Percentiles rank a stretch among this genome's conserved stretches.
These are phyloP conservation scores for Achatina immaculata DNA, from an alignment of 1,140 invertebrate species.

Conservation along the genomic window DNA sequence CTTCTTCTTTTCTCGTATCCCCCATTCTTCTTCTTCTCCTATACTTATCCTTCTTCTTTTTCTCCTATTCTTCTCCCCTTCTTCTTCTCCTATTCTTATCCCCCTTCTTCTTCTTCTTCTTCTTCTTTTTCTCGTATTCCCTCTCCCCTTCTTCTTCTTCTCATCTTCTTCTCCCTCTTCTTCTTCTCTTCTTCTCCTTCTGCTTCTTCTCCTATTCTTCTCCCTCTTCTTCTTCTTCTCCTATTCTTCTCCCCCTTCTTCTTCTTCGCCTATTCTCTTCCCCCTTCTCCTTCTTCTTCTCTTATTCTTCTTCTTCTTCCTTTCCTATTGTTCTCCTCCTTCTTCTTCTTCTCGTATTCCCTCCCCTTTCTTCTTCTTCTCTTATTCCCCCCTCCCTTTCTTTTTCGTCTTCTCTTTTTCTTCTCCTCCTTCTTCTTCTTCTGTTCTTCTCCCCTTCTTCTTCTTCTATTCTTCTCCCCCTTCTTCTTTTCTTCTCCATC, in stretches of 20 bases:
- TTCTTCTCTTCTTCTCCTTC: too few relatives aligned
- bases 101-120: constrained; percentile 24
- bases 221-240: too few relatives aligned
- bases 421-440: not conserved
- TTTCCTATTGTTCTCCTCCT: too few relatives aligned
- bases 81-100: constrained; percentile 8
- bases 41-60: constrained; percentile 6
- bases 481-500: not conserved
- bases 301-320: too few relatives aligned
- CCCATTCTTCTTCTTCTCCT: too few relatives aligned
- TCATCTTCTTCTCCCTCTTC: too few relatives aligned
- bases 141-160: too few relatives aligned
- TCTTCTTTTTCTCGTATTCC: not conserved
- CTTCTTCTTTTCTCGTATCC: too few relatives aligned
- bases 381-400: not conserved
- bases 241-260: too few relatives aligned
- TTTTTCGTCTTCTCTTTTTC: not conserved
- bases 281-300: too few relatives aligned
- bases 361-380: not conserved
- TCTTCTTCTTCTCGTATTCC: not conserved
- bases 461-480: not conserved
- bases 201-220: too few relatives aligned
- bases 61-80: not conserved
- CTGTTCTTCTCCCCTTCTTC: not conserved
- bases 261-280: too few relatives aligned